phyloP scores from a whole-genome alignment of 2,113 vertebrate genomes.

The Platysternon megacephalum region DNA sequence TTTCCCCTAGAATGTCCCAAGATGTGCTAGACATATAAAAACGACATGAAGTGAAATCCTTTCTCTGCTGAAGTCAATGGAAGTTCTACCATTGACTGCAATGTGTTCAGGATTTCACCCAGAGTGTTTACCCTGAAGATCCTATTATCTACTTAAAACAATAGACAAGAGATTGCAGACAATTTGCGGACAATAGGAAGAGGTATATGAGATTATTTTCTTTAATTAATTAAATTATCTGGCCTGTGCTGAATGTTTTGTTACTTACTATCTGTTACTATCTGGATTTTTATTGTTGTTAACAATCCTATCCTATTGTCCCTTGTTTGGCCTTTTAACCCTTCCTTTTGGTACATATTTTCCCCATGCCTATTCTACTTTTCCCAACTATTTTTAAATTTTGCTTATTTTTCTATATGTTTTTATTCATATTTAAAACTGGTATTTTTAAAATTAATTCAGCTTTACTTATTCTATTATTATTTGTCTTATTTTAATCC shows the following conservation, averaged over 20 bases:
- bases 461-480: neutral
- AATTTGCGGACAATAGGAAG: neutral
- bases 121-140: neutral
- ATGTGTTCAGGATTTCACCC: neutral
- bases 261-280: neutral
- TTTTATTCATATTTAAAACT: neutral
- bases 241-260: neutral
- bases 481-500: neutral
- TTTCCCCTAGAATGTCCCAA: neutral
- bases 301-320: neutral
- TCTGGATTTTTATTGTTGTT: neutral
- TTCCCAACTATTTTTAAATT: neutral
- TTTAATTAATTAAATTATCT: neutral
- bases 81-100: neutral
- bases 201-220: neutral
- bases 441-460: neutral
- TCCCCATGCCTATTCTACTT: neutral
- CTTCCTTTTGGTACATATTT: neutral
- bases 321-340: neutral
- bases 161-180: no score
- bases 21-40: accelerated
- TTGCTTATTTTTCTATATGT: neutral
- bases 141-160: accelerated
- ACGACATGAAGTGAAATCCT: neutral
- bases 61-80: neutral